Conservation (phyloP, 2,797 vertebrate species). For the Rhinatrema bivittatum region DNA sequence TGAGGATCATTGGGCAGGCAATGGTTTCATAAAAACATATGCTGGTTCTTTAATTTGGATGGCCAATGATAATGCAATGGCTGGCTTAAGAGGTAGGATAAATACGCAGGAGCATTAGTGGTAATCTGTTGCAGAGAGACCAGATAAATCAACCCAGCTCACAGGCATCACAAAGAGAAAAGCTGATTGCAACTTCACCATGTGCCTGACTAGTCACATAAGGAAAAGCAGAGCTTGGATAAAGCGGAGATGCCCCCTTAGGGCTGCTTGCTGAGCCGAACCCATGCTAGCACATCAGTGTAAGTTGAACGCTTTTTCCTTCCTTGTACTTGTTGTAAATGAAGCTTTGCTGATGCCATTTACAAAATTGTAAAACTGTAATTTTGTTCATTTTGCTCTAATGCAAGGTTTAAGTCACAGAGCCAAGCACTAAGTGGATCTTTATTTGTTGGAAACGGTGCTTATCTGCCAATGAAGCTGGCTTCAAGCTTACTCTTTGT, state of each 20-base stretch:
- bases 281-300: constrained; percentile 48
- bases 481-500: constrained; percentile 13
- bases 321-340: constrained; percentile 24
- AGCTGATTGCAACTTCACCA: constrained; percentile 64
- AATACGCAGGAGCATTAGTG: constrained; percentile 59
- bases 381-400: constrained; percentile 33
- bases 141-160: constrained; percentile 60
- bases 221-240: constrained; percentile 54
- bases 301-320: constrained; percentile 54
- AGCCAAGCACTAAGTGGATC: constrained; percentile 20
- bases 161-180: constrained; percentile 55
- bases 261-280: constrained; percentile 46
- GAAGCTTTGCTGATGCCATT: constrained; percentile 19
- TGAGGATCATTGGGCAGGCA: constrained; percentile 59
- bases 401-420: constrained; percentile 14
- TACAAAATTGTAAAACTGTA: constrained; percentile 11
- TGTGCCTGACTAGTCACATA: constrained; percentile 62
- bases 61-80: constrained; percentile 53
- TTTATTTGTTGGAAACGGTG: constrained; percentile 29
- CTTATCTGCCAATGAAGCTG: constrained; percentile 28
- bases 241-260: constrained; percentile 47
- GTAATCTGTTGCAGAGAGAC: constrained; percentile 59
- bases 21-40: constrained; percentile 57
- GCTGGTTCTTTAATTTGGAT: constrained; percentile 62
- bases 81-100: constrained; percentile 50